Conservation (phyloP, 2,888 invertebrate genomes). For the Lymantria monacha region DNA sequence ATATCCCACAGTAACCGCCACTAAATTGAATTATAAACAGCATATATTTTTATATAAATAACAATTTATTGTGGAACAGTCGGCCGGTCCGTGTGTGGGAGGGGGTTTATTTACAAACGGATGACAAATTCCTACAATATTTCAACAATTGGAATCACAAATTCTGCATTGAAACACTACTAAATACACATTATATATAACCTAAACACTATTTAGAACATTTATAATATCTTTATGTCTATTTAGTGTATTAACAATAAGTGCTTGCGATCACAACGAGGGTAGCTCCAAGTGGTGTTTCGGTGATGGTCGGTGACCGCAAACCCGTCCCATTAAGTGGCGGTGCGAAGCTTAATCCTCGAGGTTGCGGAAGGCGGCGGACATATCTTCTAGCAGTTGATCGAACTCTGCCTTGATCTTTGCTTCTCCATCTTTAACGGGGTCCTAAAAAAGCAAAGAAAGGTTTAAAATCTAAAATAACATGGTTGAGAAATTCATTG, state of each 20-base stretch:
- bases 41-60: conserved; percentile 58
- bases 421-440: conserved; percentile 98
- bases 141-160: conserved; percentile 52
- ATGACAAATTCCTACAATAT: conserved; percentile 4
- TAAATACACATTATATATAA: conserved; percentile 32
- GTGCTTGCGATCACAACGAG: conserved; percentile 8
- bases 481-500: no score
- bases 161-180: conserved; percentile 48
- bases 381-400: conserved; percentile 97
- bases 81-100: not conserved
- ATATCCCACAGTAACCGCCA: not conserved
- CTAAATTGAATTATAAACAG: conserved; percentile 51
- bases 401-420: conserved; percentile 99
- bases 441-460: conserved; percentile 86
- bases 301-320: conserved; percentile 2
- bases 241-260: conserved; percentile 45
- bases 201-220: conserved; percentile 46
- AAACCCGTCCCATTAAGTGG: not conserved
- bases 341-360: conserved; percentile 89
- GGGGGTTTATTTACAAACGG: not conserved
- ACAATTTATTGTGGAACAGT: conserved; percentile 39
- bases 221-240: conserved; percentile 30
- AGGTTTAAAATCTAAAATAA: not conserved
- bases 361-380: conserved; percentile 98
- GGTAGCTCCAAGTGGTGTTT: not conserved